Conservation (phyloP, 1,140 invertebrate genomes). For the Hyles vespertilio region DNA sequence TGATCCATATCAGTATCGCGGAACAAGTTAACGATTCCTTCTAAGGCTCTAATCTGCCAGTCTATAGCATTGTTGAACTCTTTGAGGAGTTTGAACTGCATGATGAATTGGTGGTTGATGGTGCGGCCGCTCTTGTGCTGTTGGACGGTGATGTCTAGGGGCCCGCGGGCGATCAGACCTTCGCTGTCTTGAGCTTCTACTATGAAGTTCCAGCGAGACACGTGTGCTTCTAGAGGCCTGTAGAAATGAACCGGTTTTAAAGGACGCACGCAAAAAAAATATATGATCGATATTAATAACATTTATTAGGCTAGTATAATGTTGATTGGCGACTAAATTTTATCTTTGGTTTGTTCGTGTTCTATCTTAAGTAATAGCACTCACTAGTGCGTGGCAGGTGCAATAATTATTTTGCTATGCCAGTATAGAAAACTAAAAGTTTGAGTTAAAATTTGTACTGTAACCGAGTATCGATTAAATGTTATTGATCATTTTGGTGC, state of each 20-base stretch:
- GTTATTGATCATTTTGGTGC: too few relatives aligned
- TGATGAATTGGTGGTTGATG: constrained; percentile 89
- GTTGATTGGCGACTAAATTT: too few relatives aligned
- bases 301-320: background rate
- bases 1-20: constrained; percentile 81
- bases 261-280: background rate
- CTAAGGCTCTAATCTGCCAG: constrained; percentile 83
- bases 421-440: too few relatives aligned
- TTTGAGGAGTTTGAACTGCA: constrained; percentile 79
- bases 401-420: too few relatives aligned
- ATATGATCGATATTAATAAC: background rate
- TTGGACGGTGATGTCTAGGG: constrained; percentile 87
- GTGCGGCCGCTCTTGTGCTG: constrained; percentile 85
- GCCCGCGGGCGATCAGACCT: constrained; percentile 81
- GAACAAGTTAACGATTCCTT: constrained; percentile 82
- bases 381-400: too few relatives aligned
- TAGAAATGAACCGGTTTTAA: background rate
- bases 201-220: constrained; percentile 89
- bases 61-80: constrained; percentile 80
- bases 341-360: too few relatives aligned
- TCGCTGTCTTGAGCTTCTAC: constrained; percentile 86
- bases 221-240: constrained; percentile 89
- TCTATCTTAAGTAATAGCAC: too few relatives aligned
- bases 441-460: too few relatives aligned
- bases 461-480: too few relatives aligned